A percentile compares a stretch with the other conserved stretches of the same genome.
These are phyloP conservation scores for Umimayanthus kanabou DNA, from an alignment of 92 coral and sea anemone genomes.

Conservation along the genomic window DNA sequence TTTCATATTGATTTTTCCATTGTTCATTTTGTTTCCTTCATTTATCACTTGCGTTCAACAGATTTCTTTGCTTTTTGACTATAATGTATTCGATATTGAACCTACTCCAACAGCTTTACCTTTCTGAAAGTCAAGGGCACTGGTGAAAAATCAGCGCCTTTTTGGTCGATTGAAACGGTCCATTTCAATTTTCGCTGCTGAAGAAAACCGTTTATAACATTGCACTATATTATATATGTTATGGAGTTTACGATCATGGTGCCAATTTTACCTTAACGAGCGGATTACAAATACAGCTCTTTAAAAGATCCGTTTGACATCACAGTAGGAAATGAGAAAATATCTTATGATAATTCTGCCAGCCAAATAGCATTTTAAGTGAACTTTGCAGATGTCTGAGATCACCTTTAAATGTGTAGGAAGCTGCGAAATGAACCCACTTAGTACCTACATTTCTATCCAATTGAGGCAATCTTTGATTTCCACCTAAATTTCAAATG, in stretches of 20 bases:
- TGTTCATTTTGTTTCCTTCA: constrained; percentile 13
- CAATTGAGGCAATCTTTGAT: too few species aligned
- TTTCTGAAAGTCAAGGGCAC: background rate
- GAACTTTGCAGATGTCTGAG: constrained; percentile 9
- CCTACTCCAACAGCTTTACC: background rate
- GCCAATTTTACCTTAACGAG: constrained; percentile 2
- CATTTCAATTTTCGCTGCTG: background rate
- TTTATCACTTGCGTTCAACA: background rate
- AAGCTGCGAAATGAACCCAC: background rate
- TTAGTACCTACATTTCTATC: background rate
- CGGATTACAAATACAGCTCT: background rate
- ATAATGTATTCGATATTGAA: background rate
- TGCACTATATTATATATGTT: too few species aligned
- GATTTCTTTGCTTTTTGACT: background rate
- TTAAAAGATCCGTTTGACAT: background rate
- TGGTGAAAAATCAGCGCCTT: background rate
- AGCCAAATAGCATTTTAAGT: background rate
- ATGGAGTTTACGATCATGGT: background rate
- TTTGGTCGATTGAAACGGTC: background rate
- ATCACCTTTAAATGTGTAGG: constrained; percentile 22
- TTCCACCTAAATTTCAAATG: too few species aligned
- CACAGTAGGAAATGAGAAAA: background rate
- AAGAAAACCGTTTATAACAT: too few species aligned
- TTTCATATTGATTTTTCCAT: background rate
- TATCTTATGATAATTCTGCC: constrained; percentile 12